These are phyloP conservation scores for Chondrosia reniformis DNA, from an alignment of 37 sponge, comb jelly and placozoan species.

Conservation along the genomic window DNA sequence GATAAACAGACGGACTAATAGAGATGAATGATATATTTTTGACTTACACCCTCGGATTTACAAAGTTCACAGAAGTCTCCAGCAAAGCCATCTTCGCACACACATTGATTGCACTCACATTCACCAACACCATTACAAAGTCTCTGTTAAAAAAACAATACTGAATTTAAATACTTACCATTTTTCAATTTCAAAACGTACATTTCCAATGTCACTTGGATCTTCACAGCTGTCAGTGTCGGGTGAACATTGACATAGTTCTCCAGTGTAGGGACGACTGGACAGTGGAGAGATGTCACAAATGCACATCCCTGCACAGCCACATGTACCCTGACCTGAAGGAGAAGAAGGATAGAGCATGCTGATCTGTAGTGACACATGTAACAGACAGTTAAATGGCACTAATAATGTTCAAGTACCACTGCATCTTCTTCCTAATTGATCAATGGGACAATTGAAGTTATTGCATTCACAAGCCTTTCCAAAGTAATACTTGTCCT, in stretches of 20 bases:
- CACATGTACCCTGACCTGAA: slow-evolving; percentile 16
- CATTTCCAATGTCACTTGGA: neutral
- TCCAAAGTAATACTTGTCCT: neutral
- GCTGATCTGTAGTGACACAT: neutral
- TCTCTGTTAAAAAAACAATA: neutral
- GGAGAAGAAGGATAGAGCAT: neutral
- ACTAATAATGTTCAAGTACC: neutral
- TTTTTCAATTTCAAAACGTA: neutral
- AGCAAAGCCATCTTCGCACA: neutral
- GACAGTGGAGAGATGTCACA: neutral
- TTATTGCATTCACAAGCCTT: slow-evolving; percentile 8
- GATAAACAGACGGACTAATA: too few relatives aligned
- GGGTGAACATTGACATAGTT: slow-evolving; percentile 7
- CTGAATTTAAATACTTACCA: too few relatives aligned
- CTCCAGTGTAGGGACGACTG: slow-evolving; percentile 3
- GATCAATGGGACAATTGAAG: neutral
- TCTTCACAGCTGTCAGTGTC: neutral
- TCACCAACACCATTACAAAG: neutral
- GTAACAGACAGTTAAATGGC: too few relatives aligned
- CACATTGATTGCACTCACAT: slow-evolving; percentile 5
- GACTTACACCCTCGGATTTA: neutral
- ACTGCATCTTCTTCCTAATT: neutral
- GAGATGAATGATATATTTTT: too few relatives aligned
- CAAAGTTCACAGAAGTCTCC: slow-evolving; percentile 9
- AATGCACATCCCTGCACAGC: neutral